A percentile compares a stretch with the other conserved stretches of the same genome.
Conservation (phyloP, 1,140 invertebrate species). For the Panagrolaimus sp. region DNA sequence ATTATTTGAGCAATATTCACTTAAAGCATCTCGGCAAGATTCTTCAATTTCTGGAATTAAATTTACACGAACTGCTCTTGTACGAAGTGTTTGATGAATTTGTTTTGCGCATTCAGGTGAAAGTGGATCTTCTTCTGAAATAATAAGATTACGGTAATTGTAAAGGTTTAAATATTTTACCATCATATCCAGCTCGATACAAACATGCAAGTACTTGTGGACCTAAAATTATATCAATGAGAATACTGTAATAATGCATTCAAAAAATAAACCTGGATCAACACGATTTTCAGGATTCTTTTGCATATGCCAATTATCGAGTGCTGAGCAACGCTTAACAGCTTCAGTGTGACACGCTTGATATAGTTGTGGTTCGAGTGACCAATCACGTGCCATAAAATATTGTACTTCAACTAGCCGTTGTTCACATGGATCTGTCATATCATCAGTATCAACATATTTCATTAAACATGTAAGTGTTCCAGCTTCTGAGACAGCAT, state of each 20-base stretch:
- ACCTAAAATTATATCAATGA: too few relatives aligned
- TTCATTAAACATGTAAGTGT: constrained; percentile 84
- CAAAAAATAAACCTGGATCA: too few relatives aligned
- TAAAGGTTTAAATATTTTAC: too few relatives aligned
- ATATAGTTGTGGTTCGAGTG: constrained; percentile 79
- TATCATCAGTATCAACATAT: constrained; percentile 73
- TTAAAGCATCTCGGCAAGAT: constrained; percentile 77
- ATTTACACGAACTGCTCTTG: constrained; percentile 81
- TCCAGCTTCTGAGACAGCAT: constrained; percentile 51
- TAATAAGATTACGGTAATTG: too few relatives aligned
- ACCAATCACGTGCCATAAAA: constrained; percentile 83
- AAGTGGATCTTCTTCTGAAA: constrained; percentile 63
- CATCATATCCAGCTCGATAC: constrained; percentile 69
- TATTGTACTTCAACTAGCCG: constrained; percentile 90
- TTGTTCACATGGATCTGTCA: constrained; percentile 81
- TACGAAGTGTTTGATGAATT: constrained; percentile 81
- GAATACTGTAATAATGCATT: too few relatives aligned
- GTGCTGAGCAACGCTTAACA: constrained; percentile 67
- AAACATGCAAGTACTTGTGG: constrained; percentile 75
- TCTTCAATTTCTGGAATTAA: constrained; percentile 87
- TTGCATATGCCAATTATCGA: constrained; percentile 68
- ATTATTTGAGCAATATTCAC: constrained; percentile 74
- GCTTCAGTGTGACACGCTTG: constrained; percentile 80
- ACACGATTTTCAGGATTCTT: constrained; percentile 24
- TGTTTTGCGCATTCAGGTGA: constrained; percentile 66